phyloP scores from a whole-genome alignment of 1,140 invertebrate genomes.

The Holotrichia oblita region DNA sequence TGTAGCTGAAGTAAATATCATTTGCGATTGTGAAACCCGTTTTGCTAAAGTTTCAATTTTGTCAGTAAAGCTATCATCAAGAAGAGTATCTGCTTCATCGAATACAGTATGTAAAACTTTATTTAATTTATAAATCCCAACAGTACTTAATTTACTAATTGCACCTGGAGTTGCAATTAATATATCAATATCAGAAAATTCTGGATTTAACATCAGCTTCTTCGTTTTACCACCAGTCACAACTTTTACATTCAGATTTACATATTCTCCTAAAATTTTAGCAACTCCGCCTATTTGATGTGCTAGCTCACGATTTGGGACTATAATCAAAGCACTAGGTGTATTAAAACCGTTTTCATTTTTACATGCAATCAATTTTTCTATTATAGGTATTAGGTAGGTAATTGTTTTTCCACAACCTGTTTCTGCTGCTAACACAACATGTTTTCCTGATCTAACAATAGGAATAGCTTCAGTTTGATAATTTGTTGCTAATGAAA shows the following conservation, averaged over 20 bases:
- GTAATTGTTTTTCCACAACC: conserved; percentile 94
- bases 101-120: conserved; percentile 80
- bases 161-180: conserved; percentile 81
- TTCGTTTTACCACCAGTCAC: conserved; percentile 77
- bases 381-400: conserved; percentile 86
- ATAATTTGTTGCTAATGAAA: conserved; percentile 70
- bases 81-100: conserved; percentile 93
- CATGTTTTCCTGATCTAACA: conserved; percentile 73
- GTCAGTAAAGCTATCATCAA: conserved; percentile 88
- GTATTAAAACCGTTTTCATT: conserved; percentile 65
- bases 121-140: conserved; percentile 72
- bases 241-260: conserved; percentile 71
- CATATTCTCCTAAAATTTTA: conserved; percentile 65
- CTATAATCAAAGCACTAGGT: conserved; percentile 81
- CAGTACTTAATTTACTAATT: conserved; percentile 78
- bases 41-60: conserved; percentile 74
- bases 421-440: conserved; percentile 87
- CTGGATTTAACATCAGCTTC: conserved; percentile 71
- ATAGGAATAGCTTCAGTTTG: conserved; percentile 71
- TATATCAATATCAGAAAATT: conserved; percentile 76
- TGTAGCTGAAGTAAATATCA: conserved; percentile 87
- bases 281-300: conserved; percentile 70
- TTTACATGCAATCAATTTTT: conserved; percentile 72
- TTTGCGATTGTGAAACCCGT: conserved; percentile 76
- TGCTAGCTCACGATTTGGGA: conserved; percentile 85